Conservation (phyloP, 2,888 invertebrate species). For the Mythimna albipuncta region DNA sequence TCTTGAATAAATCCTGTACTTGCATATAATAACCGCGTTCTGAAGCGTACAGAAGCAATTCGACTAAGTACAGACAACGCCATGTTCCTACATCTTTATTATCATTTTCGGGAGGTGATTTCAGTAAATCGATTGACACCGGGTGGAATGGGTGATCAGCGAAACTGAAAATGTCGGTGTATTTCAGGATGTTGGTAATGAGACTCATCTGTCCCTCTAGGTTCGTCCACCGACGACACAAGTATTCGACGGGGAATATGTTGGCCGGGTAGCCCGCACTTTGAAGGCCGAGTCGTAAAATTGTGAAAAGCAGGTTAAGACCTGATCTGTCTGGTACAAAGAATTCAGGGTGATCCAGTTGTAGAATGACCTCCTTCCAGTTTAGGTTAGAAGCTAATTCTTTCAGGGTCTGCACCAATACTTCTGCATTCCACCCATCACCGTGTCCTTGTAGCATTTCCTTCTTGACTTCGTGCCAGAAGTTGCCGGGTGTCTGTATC, state of each 20-base stretch:
- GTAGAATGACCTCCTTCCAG: constrained; percentile 98
- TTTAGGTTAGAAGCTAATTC: constrained; percentile 96
- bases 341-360: constrained; percentile 98
- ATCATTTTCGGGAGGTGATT: constrained; percentile 98
- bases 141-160: constrained; percentile 97
- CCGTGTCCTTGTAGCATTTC: constrained; percentile 85
- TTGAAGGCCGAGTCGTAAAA: constrained; percentile 95
- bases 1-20: constrained; percentile 97
- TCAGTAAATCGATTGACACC: constrained; percentile 96
- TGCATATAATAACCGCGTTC: constrained; percentile 96
- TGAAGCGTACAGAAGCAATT: constrained; percentile 96
- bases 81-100: constrained; percentile 98
- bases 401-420: constrained; percentile 97
- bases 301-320: constrained; percentile 95
- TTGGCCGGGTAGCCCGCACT: constrained; percentile 93
- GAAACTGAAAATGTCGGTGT: constrained; percentile 98
- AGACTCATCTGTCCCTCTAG: constrained; percentile 98
- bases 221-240: constrained; percentile 98
- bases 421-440: constrained; percentile 97
- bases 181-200: constrained; percentile 96
- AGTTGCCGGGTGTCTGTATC: constrained; percentile 92
- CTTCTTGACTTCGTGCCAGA: constrained; percentile 92
- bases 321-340: constrained; percentile 96
- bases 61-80: constrained; percentile 98
- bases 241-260: constrained; percentile 96